These are phyloP conservation scores for Lysiphlebus fabarum DNA, from an alignment of 1,140 invertebrate genomes.

Conservation along the genomic window DNA sequence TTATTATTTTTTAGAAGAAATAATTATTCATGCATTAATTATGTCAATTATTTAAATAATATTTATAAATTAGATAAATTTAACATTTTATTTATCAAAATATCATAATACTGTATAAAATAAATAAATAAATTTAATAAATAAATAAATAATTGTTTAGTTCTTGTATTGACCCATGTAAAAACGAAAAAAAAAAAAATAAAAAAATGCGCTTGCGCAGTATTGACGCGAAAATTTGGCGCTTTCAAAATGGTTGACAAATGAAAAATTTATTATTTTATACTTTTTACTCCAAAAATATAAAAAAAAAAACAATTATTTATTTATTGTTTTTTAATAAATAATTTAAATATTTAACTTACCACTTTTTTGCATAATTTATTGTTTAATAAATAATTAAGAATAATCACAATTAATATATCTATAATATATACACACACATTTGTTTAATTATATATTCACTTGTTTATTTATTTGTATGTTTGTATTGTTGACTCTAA, in stretches of 20 bases:
- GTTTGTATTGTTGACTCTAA: too few relatives aligned
- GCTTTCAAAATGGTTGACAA: conserved; percentile 41
- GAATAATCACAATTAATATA: too few relatives aligned
- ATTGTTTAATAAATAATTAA: conserved; percentile 18
- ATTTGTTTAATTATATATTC: too few relatives aligned
- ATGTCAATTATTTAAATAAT: too few relatives aligned
- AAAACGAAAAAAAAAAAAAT: too few relatives aligned
- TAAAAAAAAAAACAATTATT: neutral
- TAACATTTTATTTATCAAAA: too few relatives aligned
- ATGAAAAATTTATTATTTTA: neutral
- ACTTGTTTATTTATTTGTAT: too few relatives aligned
- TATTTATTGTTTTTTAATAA: neutral
- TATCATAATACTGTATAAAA: neutral
- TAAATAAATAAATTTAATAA: neutral
- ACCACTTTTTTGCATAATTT: conserved; percentile 44
- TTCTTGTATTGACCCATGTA: conserved; percentile 16
- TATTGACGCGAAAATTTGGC: conserved; percentile 43
- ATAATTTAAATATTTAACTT: conserved; percentile 21
- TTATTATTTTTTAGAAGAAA: too few relatives aligned
- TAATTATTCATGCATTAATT: too few relatives aligned
- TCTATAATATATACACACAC: too few relatives aligned
- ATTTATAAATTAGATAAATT: too few relatives aligned
- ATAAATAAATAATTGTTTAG: conserved; percentile 16
- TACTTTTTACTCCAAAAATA: neutral
- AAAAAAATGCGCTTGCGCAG: conserved; percentile 20